phyloP scores from a whole-genome alignment of 2,888 invertebrate genomes.

The Conomelus anceps region DNA sequence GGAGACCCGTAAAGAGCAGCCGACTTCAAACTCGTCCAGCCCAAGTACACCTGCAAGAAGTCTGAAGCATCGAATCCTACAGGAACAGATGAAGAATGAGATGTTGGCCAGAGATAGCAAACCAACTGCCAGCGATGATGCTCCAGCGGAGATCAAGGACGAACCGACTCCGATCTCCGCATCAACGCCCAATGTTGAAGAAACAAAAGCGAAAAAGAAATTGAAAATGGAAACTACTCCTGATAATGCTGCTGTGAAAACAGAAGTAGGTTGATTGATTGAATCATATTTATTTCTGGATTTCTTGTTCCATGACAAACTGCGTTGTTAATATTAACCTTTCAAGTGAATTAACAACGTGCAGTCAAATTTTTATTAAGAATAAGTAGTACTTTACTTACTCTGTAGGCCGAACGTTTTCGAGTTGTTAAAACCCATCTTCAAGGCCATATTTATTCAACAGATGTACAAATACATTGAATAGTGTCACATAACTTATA shows the following conservation, averaged over 20 bases:
- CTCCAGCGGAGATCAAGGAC: background rate
- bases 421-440: too few relatives aligned
- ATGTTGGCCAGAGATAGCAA: background rate
- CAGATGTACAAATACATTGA: too few relatives aligned
- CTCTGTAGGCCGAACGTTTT: too few relatives aligned
- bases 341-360: too few relatives aligned
- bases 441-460: too few relatives aligned
- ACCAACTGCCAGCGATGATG: background rate
- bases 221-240: background rate
- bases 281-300: too few relatives aligned
- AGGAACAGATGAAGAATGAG: conserved; percentile 28
- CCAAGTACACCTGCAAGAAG: conserved; percentile 5
- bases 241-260: background rate
- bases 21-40: background rate
- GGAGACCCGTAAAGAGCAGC: background rate
- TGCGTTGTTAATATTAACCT: too few relatives aligned
- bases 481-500: too few relatives aligned
- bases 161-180: background rate
- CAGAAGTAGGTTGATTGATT: background rate
- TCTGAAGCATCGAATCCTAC: conserved; percentile 11
- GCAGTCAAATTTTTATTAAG: too few relatives aligned
- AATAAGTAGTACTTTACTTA: too few relatives aligned
- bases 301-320: too few relatives aligned
- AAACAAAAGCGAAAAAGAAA: background rate
- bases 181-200: background rate